These are phyloP conservation scores for Corythaeola cristata DNA, from an alignment of 2,113 vertebrate species.

Conservation along the genomic window DNA sequence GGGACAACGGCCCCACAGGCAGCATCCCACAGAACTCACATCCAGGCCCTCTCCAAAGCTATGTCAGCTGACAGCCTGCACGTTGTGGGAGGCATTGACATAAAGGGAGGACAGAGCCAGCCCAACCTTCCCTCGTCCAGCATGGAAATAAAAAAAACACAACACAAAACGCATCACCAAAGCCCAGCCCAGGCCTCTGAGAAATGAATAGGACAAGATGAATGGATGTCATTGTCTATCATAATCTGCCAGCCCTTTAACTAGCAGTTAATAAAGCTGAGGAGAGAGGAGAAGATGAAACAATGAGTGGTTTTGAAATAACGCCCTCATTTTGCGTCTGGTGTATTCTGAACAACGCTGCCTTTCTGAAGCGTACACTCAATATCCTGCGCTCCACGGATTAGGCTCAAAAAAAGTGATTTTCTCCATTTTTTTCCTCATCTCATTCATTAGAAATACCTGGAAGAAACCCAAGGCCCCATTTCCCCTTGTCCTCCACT, in stretches of 20 bases:
- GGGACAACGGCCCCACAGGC: background rate
- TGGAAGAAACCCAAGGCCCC: background rate
- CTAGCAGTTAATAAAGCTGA: background rate
- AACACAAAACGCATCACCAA: background rate
- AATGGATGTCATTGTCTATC: conserved; percentile 59
- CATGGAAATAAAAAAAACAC: background rate
- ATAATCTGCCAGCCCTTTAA: background rate
- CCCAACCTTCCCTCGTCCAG: conserved; percentile 32
- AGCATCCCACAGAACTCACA: background rate
- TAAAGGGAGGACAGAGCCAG: background rate
- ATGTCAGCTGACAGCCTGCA: background rate
- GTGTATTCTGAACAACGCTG: background rate
- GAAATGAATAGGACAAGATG: conserved; percentile 32
- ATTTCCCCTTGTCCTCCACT: background rate
- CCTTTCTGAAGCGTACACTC: background rate
- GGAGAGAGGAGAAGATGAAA: background rate
- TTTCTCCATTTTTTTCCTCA: background rate
- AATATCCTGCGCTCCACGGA: background rate
- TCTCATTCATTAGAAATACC: background rate
- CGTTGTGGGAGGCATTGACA: background rate
- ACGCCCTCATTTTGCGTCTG: background rate
- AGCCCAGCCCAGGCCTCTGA: background rate
- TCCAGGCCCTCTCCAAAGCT: background rate
- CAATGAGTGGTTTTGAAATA: background rate
- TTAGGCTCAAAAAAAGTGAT: background rate